A percentile compares a stretch with the other conserved stretches of the same genome.
phyloP scores from a whole-genome alignment of 2,797 vertebrate genomes.

The Lepus townsendii region DNA sequence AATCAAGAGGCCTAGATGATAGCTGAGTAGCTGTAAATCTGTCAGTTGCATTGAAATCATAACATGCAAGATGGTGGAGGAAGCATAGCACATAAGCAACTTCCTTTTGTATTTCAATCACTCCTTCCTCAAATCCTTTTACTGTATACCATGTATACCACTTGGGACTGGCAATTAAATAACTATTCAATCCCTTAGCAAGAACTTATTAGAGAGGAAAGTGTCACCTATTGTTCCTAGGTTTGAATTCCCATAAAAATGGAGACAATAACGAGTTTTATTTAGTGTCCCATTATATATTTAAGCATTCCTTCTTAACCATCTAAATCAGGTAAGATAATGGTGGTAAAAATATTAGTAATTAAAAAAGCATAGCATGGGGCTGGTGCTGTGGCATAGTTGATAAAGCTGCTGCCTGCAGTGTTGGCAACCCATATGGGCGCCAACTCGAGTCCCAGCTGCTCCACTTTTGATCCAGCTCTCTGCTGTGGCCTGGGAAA shows the following conservation, averaged over 20 bases:
- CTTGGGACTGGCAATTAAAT: background rate
- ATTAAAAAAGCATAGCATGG: background rate
- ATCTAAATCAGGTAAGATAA: background rate
- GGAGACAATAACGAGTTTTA: background rate
- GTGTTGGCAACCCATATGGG: too few species aligned
- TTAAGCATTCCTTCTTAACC: background rate
- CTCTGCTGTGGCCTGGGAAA: too few species aligned
- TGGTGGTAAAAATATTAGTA: background rate
- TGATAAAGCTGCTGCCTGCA: too few species aligned
- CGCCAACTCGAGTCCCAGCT: too few species aligned
- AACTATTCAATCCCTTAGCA: background rate
- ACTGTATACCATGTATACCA: background rate
- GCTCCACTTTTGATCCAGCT: too few species aligned
- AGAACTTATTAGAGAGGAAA: background rate
- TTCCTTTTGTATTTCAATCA: background rate
- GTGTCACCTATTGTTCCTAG: background rate
- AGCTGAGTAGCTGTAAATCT: background rate
- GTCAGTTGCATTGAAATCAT: background rate
- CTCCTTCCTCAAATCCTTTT: background rate
- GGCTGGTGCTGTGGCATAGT: too few species aligned
- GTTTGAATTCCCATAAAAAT: background rate
- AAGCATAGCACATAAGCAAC: background rate
- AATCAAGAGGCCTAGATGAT: background rate
- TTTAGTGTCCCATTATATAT: background rate
- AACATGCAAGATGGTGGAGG: background rate